Evolutionary conservation across 2,888 invertebrate genomes (phyloP).

Genomic region (Hypena proboscidalis): DNA sequence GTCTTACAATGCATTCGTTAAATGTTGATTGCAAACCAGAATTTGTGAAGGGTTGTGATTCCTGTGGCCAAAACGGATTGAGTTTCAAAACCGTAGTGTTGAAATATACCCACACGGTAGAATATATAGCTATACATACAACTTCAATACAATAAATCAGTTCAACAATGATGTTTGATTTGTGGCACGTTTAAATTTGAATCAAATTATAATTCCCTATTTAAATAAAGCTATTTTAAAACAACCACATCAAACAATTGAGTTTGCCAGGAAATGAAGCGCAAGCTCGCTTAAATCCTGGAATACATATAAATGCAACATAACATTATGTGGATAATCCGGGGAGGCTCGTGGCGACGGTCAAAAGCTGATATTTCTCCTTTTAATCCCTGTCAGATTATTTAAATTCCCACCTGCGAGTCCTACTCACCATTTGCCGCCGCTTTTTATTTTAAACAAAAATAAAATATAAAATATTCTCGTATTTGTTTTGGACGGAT

Average conservation of each 20-base stretch:
- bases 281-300: slow-evolving; percentile 65
- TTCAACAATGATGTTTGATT: no score
- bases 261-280: slow-evolving; percentile 27
- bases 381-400: slow-evolving; percentile 85
- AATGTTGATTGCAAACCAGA: slow-evolving; percentile 34
- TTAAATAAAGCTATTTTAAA: slow-evolving; percentile 1
- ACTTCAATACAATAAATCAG: no score
- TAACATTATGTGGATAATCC: slow-evolving; percentile 75
- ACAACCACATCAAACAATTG: slow-evolving; percentile 18
- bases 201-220: not conserved
- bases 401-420: slow-evolving; percentile 85
- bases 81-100: not conserved
- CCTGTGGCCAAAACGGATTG: slow-evolving; percentile 9
- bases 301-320: slow-evolving; percentile 64
- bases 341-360: slow-evolving; percentile 66
- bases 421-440: slow-evolving; percentile 64
- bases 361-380: slow-evolving; percentile 84
- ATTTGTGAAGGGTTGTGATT: slow-evolving; percentile 26
- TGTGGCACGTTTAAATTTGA: no score
- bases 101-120: slow-evolving; percentile 6
- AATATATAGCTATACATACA: no score
- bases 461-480: slow-evolving; percentile 84
- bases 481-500: slow-evolving; percentile 82
- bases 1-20: slow-evolving; percentile 42
- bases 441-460: slow-evolving; percentile 76